These are phyloP conservation scores for Diadophis punctatus DNA, from an alignment of 2,113 vertebrate species.

Conservation along the genomic window DNA sequence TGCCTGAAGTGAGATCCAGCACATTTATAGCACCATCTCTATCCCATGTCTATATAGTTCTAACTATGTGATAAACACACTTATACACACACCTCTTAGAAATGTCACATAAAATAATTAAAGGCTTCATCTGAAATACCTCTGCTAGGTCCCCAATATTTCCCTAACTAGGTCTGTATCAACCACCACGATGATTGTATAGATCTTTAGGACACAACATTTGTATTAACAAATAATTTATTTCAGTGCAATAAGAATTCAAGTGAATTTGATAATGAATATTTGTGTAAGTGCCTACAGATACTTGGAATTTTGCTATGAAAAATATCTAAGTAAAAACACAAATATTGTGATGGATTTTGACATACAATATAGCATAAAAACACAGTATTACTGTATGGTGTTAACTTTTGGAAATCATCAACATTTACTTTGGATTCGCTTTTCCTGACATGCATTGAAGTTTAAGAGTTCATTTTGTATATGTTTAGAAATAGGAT, in stretches of 20 bases:
- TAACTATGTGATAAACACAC: not conserved
- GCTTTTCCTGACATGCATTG: conserved; percentile 20
- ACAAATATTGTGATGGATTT: conserved; percentile 33
- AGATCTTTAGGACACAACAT: conserved; percentile 6
- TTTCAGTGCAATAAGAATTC: conserved; percentile 58
- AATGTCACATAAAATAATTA: not conserved
- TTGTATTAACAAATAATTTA: conserved; percentile 60
- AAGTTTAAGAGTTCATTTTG: not conserved
- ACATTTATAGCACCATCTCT: not conserved
- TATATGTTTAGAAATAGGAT: not conserved
- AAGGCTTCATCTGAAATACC: not conserved
- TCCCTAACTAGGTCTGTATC: not conserved
- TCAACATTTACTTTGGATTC: conserved; percentile 20
- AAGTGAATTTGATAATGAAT: conserved; percentile 58
- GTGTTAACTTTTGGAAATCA: not conserved
- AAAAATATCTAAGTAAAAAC: conserved; percentile 26
- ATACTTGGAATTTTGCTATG: conserved; percentile 30
- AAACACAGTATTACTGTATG: not conserved
- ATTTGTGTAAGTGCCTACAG: conserved; percentile 39
- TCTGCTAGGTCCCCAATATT: not conserved
- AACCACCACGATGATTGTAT: not conserved
- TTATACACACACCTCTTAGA: not conserved
- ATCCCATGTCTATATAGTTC: not conserved
- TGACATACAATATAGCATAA: conserved; percentile 36
- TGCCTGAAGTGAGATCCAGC: not conserved